phyloP scores from a whole-genome alignment of 2,797 vertebrate genomes.

The Acipenser ruthenus region DNA sequence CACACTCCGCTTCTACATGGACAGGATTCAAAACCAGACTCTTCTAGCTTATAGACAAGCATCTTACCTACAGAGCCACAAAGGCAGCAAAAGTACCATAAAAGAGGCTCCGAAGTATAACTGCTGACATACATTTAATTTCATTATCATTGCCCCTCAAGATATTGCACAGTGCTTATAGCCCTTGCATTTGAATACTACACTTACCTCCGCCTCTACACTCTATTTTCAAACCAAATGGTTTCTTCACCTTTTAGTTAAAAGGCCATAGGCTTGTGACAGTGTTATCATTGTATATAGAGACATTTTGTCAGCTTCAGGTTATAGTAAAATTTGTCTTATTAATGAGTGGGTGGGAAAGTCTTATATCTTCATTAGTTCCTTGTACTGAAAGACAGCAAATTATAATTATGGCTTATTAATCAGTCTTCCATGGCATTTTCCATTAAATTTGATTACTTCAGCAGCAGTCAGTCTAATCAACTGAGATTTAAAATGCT shows the following conservation, averaged over 20 bases:
- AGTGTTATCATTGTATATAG: conserved; percentile 1
- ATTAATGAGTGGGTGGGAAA: not conserved
- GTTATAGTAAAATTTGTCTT: conserved; percentile 2
- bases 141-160: not conserved
- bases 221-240: not conserved
- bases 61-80: no score
- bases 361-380: conserved; percentile 1
- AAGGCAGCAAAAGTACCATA: no score
- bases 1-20: no score
- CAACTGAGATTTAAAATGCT: not conserved
- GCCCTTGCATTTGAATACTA: not conserved
- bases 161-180: not conserved
- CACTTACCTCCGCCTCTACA: not conserved
- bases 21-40: no score
- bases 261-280: not conserved
- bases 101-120: not conserved
- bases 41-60: no score
- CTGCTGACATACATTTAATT: not conserved
- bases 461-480: not conserved
- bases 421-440: not conserved
- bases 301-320: not conserved
- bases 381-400: not conserved
- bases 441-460: not conserved
- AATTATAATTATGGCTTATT: not conserved
- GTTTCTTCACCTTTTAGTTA: conserved; percentile 1